A percentile compares a stretch with the other conserved stretches of the same genome.
These are phyloP conservation scores for Thamnophis sirtalis DNA, from an alignment of 2,113 vertebrate genomes.

Conservation along the genomic window DNA sequence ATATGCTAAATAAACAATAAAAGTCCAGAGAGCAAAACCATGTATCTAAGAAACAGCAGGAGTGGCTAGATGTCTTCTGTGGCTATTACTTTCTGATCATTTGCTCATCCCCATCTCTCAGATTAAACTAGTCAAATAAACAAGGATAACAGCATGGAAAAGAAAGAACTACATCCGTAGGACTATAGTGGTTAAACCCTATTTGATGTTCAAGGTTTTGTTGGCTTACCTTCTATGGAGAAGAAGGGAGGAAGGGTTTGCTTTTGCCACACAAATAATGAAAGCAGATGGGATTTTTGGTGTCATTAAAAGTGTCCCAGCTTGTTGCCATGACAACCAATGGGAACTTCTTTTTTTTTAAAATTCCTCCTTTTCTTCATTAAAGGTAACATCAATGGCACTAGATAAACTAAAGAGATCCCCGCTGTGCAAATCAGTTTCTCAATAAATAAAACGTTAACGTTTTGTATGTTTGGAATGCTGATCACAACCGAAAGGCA, in stretches of 20 bases:
- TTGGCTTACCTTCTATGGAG: not conserved
- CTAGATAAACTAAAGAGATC: constrained; percentile 60
- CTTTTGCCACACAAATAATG: constrained; percentile 58
- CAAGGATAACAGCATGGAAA: not conserved
- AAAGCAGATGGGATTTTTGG: constrained; percentile 65
- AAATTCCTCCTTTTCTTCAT: constrained; percentile 67
- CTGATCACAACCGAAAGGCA: constrained; percentile 47
- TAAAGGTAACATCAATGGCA: constrained; percentile 58
- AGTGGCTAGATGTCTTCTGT: not conserved
- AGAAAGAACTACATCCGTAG: not conserved
- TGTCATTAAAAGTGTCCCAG: constrained; percentile 51
- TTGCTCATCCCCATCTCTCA: not conserved
- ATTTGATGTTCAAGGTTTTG: not conserved
- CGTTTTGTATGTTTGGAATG: constrained; percentile 56
- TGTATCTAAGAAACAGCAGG: not conserved
- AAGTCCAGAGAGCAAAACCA: not conserved
- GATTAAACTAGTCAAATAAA: not conserved
- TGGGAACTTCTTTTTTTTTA: constrained; percentile 57
- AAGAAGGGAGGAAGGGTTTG: constrained; percentile 45
- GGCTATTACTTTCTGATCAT: not conserved
- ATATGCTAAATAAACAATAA: not conserved
- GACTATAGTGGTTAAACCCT: not conserved
- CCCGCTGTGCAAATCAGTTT: constrained; percentile 59
- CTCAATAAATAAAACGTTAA: constrained; percentile 62
- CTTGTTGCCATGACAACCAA: constrained; percentile 58